Conservation (phyloP, 2,797 vertebrate genomes). For the Microcaecilia unicolor region DNA sequence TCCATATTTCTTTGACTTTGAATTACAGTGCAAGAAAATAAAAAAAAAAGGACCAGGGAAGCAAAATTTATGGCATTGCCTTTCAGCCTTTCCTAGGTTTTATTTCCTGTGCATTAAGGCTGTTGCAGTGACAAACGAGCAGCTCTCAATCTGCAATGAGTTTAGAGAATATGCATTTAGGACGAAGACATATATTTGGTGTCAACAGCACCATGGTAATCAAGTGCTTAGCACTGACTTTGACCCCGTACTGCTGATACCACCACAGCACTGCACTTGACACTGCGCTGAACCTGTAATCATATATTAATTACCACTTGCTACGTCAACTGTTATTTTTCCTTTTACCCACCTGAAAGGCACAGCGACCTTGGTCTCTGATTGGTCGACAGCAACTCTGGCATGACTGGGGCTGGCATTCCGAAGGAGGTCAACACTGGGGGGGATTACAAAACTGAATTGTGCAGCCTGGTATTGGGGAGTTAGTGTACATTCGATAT, state of each 20-base stretch:
- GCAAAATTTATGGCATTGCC: no score
- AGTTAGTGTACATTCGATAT: no score
- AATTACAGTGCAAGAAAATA: no score
- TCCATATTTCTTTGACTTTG: no score
- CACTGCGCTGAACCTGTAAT: constrained; percentile 62
- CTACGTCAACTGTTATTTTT: constrained; percentile 71
- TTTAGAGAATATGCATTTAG: no score
- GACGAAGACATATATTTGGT: constrained; percentile 20
- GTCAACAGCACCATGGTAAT: constrained; percentile 45
- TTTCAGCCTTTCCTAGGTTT: no score
- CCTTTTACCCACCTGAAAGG: constrained; percentile 33
- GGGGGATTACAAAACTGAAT: constrained; percentile 43
- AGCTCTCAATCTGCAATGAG: no score
- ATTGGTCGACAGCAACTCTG: constrained; percentile 54
- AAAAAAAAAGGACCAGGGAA: no score
- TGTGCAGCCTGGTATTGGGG: constrained; percentile 35
- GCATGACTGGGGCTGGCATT: constrained; percentile 31
- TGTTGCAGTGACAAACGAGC: no score
- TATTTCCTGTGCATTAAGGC: no score
- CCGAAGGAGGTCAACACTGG: constrained; percentile 60
- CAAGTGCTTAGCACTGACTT: constrained; percentile 33
- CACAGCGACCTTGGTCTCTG: constrained; percentile 41
- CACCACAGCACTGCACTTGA: constrained; percentile 59
- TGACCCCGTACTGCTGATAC: constrained; percentile 49
- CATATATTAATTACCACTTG: constrained; percentile 70